Evolutionary conservation across 2,113 vertebrate genomes (phyloP).

Genomic region (Pan paniscus): DNA sequence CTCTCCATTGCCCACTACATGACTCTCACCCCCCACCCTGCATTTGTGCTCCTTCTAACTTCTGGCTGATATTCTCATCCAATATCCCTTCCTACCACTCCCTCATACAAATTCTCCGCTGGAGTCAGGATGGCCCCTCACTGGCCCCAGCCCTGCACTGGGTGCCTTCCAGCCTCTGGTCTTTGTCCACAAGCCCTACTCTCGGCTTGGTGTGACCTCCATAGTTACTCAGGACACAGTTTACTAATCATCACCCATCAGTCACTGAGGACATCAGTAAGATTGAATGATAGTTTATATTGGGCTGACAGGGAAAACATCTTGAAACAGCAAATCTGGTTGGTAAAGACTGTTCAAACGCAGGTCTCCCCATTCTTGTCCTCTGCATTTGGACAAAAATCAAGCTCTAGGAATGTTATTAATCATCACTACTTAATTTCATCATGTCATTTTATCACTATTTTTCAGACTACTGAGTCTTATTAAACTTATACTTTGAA

Average conservation of each 20-base stretch:
- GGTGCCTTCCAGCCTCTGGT: no score
- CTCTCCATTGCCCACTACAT: neutral
- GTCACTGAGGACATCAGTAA: neutral
- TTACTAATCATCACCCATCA: neutral
- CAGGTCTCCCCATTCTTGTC: neutral
- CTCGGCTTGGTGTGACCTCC: no score
- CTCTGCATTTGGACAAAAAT: neutral
- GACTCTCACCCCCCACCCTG: no score
- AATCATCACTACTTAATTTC: neutral
- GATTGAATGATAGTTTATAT: neutral
- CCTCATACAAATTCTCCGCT: neutral
- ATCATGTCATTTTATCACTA: neutral
- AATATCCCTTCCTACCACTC: neutral
- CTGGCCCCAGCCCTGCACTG: no score
- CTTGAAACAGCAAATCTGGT: neutral
- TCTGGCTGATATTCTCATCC: neutral
- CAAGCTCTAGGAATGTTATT: neutral
- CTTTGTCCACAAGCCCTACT: neutral
- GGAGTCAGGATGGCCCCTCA: neutral
- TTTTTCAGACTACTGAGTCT: neutral
- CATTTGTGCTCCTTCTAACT: neutral
- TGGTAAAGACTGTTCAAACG: neutral
- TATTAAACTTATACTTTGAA: neutral
- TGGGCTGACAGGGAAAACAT: neutral
- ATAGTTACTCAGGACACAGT: neutral